A percentile compares a stretch with the other conserved stretches of the same genome.
Evolutionary conservation across 2,888 invertebrate genomes (phyloP).

Genomic region (Halictus quadricinctus): DNA sequence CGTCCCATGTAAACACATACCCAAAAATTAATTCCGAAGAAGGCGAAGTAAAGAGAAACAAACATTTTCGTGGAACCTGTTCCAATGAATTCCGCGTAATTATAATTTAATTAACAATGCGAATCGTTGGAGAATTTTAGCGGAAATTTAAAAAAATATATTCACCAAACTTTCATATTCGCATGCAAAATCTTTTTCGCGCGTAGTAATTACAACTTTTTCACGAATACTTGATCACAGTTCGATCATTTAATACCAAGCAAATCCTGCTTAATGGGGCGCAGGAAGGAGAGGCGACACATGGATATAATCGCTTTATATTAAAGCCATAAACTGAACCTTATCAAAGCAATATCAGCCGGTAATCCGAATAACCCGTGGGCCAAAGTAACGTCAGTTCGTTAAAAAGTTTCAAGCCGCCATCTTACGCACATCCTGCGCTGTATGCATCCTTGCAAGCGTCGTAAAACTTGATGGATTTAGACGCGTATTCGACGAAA

Average conservation of each 20-base stretch:
- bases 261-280: neutral
- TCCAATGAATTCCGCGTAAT: neutral
- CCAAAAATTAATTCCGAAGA: neutral
- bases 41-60: neutral
- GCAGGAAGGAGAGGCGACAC: neutral
- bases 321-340: constrained; percentile 21
- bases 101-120: neutral
- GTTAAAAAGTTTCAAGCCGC: constrained; percentile 55
- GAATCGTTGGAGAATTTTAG: neutral
- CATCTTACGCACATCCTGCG: constrained; percentile 25
- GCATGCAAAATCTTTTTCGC: neutral
- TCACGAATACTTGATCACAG: neutral
- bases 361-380: constrained; percentile 8
- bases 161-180: neutral
- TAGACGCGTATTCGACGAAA: constrained; percentile 34
- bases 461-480: constrained; percentile 40
- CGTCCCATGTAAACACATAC: neutral
- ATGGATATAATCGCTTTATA: constrained; percentile 26
- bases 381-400: constrained; percentile 38
- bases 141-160: neutral
- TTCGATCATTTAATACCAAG: neutral
- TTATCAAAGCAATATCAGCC: constrained; percentile 33
- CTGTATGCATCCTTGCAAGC: constrained; percentile 4
- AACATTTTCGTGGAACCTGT: neutral
- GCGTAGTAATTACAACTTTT: neutral